Percentiles rank a stretch among this genome's conserved stretches.
Conservation (phyloP, 2,888 invertebrate genomes). For the Cotesia congregata region DNA sequence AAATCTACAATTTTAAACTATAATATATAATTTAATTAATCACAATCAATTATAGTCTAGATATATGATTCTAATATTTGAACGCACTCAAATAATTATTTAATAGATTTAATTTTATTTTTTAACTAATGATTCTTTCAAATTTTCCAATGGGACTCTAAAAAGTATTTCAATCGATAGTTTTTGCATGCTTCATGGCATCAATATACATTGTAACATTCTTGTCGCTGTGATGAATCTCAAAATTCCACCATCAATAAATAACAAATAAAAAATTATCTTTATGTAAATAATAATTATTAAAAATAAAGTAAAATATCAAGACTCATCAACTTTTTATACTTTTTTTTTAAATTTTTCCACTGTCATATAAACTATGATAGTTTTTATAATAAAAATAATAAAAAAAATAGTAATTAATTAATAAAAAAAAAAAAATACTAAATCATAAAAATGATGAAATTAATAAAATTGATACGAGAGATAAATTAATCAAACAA, state of each 20-base stretch:
- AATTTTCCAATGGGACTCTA: slow-evolving; percentile 21
- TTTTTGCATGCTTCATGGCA: slow-evolving; percentile 68
- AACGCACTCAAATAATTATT: slow-evolving; percentile 32
- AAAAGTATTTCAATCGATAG: slow-evolving; percentile 30
- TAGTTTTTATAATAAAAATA: slow-evolving; percentile 9
- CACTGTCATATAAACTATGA: slow-evolving; percentile 44
- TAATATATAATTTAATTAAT: slow-evolving; percentile 36
- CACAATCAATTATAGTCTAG: slow-evolving; percentile 36
- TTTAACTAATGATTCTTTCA: slow-evolving; percentile 29
- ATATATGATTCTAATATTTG: slow-evolving; percentile 37
- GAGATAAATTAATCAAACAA: slow-evolving; percentile 60
- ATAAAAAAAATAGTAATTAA: slow-evolving; percentile 14
- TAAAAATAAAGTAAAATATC: slow-evolving; percentile 61
- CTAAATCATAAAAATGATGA: slow-evolving; percentile 13
- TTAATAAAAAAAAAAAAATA: slow-evolving; percentile 22
- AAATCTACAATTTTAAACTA: slow-evolving; percentile 34
- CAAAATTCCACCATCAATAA: slow-evolving; percentile 53
- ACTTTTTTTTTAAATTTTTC: slow-evolving; percentile 19
- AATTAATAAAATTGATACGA: slow-evolving; percentile 29
- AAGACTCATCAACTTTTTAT: slow-evolving; percentile 64
- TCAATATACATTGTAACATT: slow-evolving; percentile 64
- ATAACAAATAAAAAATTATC: slow-evolving; percentile 19
- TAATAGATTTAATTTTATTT: slow-evolving; percentile 33
- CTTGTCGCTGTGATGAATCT: slow-evolving; percentile 61
- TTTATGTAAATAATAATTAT: slow-evolving; percentile 21